phyloP scores from a whole-genome alignment of 2,797 vertebrate species.

The Sebastes umbrosus region DNA sequence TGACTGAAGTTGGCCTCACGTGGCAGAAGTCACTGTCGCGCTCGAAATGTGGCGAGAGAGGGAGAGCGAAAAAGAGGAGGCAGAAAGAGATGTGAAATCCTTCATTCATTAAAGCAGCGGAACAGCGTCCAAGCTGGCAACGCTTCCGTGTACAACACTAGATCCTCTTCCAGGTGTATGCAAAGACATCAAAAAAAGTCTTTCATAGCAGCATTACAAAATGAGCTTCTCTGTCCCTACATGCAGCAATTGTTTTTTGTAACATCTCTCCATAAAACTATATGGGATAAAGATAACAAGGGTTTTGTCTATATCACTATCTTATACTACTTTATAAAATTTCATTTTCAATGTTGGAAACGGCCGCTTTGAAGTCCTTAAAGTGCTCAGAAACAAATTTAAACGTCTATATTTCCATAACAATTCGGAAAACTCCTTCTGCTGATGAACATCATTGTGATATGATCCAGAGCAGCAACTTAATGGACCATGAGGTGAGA shows the following conservation, averaged over 20 bases:
- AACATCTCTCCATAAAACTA: background rate
- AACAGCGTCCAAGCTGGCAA: background rate
- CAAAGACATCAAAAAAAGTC: background rate
- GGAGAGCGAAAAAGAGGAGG: background rate
- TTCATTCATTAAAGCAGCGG: background rate
- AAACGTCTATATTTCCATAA: background rate
- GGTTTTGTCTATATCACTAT: background rate
- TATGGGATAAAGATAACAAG: no score
- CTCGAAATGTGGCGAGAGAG: constrained; percentile 48
- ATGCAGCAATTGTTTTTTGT: background rate
- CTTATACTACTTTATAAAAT: background rate
- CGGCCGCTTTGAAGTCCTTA: background rate
- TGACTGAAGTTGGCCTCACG: constrained; percentile 76
- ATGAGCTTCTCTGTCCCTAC: background rate
- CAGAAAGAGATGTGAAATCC: background rate
- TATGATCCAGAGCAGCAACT: background rate
- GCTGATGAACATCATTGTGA: background rate
- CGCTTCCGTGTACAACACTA: background rate
- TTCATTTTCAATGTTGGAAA: background rate
- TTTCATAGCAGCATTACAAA: background rate
- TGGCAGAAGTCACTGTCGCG: constrained; percentile 62
- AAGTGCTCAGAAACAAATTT: background rate
- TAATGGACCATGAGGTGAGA: background rate
- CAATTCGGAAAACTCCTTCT: background rate
- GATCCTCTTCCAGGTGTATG: background rate